Conservation (phyloP, 2,888 invertebrate species). For the Drosophila neonasuta region DNA sequence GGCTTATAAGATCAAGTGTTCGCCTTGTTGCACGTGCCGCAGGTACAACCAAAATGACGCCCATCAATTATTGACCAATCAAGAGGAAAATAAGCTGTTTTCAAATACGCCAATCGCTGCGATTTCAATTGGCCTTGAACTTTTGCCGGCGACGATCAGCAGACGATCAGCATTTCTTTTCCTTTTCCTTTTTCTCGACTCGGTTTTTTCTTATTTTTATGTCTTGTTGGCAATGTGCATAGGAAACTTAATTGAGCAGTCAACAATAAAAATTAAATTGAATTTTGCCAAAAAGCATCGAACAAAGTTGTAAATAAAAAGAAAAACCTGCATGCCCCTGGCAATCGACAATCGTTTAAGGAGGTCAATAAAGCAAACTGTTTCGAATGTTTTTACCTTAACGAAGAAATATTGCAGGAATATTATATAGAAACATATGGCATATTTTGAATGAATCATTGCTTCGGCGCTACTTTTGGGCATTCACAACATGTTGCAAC, state of each 20-base stretch:
- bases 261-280: slow-evolving; percentile 42
- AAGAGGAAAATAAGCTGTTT: slow-evolving; percentile 14
- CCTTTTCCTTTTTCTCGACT: slow-evolving; percentile 20
- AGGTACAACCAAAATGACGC: slow-evolving; percentile 34
- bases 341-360: slow-evolving; percentile 44
- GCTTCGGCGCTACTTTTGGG: slow-evolving; percentile 1
- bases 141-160: slow-evolving; percentile 21
- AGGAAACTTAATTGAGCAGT: slow-evolving; percentile 59
- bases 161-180: slow-evolving; percentile 28
- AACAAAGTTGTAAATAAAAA: slow-evolving; percentile 34
- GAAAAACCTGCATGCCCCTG: slow-evolving; percentile 21
- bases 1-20: slow-evolving; percentile 12
- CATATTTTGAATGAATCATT: slow-evolving; percentile 28
- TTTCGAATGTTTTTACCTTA: slow-evolving; percentile 29
- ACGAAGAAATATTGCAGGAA: background rate
- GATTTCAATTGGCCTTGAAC: slow-evolving; percentile 66
- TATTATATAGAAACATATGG: slow-evolving; percentile 7
- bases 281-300: slow-evolving; percentile 35
- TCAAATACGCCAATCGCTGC: slow-evolving; percentile 57
- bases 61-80: slow-evolving; percentile 32
- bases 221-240: slow-evolving; percentile 52
- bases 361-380: slow-evolving; percentile 43
- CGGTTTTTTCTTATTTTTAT: slow-evolving; percentile 23
- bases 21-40: slow-evolving; percentile 35
- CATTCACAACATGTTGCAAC: slow-evolving; percentile 18